phyloP scores from a whole-genome alignment of 1,140 invertebrate genomes.

The Pogonomyrmex californicus region DNA sequence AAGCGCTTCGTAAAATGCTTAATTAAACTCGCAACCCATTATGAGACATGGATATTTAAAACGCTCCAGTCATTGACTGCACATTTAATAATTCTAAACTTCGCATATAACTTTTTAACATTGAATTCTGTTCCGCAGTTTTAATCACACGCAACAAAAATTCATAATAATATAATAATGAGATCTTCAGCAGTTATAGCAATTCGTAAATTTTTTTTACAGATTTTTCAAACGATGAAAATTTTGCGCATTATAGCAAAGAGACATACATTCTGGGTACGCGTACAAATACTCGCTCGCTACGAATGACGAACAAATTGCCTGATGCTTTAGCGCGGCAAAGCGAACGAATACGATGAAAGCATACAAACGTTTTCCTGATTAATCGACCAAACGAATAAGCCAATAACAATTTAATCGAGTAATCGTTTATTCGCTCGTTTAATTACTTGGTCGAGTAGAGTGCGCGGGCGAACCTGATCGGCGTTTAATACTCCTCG shows the following conservation, averaged over 20 bases:
- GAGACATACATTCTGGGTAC: not conserved
- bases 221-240: not conserved
- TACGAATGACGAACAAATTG: slow-evolving; percentile 44
- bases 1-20: not conserved
- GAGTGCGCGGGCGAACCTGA: slow-evolving; percentile 15
- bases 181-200: not conserved
- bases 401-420: slow-evolving; percentile 60
- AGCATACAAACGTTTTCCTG: slow-evolving; percentile 52
- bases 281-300: slow-evolving; percentile 9
- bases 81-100: slow-evolving; percentile 28
- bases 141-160: not conserved
- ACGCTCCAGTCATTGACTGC: slow-evolving; percentile 14
- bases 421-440: slow-evolving; percentile 60
- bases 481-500: slow-evolving; percentile 40
- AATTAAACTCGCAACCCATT: slow-evolving; percentile 48
- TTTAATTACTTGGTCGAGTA: slow-evolving; percentile 59
- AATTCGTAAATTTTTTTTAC: not conserved
- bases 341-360: slow-evolving; percentile 59
- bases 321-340: slow-evolving; percentile 34
- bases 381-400: slow-evolving; percentile 64
- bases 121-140: not conserved
- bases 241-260: not conserved
- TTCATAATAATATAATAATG: not conserved
- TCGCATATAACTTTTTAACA: not conserved
- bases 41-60: slow-evolving; percentile 26